A percentile compares a stretch with the other conserved stretches of the same genome.
Conservation (phyloP, 2,888 invertebrate genomes). For the Limenitis camilla region DNA sequence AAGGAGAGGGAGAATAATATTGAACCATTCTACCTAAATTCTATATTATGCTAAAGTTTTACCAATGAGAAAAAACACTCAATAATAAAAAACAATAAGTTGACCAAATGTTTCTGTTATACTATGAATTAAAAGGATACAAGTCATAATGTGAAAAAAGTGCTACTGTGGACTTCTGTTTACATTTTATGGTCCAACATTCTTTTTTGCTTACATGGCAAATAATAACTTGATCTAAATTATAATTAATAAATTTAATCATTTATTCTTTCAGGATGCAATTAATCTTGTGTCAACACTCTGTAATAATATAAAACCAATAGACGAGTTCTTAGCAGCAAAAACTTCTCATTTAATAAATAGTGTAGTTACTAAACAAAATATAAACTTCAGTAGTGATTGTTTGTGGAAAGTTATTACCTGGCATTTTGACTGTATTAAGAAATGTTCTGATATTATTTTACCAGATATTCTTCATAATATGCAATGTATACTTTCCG, state of each 20-base stretch:
- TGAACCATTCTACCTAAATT: too few relatives aligned
- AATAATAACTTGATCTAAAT: too few relatives aligned
- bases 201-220: too few relatives aligned
- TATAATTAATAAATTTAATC: background rate
- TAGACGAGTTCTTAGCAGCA: slow-evolving; percentile 69
- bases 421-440: slow-evolving; percentile 64
- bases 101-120: too few relatives aligned
- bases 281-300: slow-evolving; percentile 44
- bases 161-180: too few relatives aligned
- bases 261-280: slow-evolving; percentile 49
- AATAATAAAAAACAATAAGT: too few relatives aligned
- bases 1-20: too few relatives aligned
- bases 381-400: slow-evolving; percentile 50
- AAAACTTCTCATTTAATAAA: slow-evolving; percentile 75
- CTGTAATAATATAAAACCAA: slow-evolving; percentile 53
- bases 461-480: slow-evolving; percentile 61
- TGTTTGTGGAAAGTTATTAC: slow-evolving; percentile 47
- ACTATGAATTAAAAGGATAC: too few relatives aligned
- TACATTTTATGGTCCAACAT: too few relatives aligned
- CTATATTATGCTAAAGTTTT: too few relatives aligned
- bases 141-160: too few relatives aligned
- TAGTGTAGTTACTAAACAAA: slow-evolving; percentile 71
- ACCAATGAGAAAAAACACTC: too few relatives aligned
- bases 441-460: slow-evolving; percentile 52
- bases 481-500: slow-evolving; percentile 54